These are phyloP conservation scores for Lepas anatifera DNA, from an alignment of 2,888 invertebrate species.

Conservation along the genomic window DNA sequence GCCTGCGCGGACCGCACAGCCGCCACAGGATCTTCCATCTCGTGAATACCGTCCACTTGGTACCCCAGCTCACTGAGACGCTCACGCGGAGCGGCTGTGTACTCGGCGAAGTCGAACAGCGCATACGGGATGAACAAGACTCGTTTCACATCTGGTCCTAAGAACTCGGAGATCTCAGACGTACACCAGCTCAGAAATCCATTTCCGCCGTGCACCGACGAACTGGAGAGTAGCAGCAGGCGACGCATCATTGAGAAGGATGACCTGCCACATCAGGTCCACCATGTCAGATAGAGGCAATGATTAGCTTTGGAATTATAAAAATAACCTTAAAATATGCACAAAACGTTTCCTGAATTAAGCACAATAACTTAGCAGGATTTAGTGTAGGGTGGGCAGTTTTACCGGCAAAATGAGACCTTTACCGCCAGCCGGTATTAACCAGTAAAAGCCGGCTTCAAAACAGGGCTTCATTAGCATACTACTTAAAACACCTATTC, in stretches of 20 bases:
- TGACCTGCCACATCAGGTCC: no score
- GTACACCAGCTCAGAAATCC: conserved; percentile 22
- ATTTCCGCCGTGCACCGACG: conserved; percentile 18
- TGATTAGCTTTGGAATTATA: no score
- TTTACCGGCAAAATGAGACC: no score
- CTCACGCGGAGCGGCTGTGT: conserved; percentile 46
- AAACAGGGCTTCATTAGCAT: no score
- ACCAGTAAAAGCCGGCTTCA: no score
- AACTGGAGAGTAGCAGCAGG: conserved; percentile 21
- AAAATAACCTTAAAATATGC: no score
- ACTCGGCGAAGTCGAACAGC: conserved; percentile 49
- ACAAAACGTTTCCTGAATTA: no score
- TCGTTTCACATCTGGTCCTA: conserved; percentile 18
- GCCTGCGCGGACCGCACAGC: conserved; percentile 51
- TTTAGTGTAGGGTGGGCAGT: no score
- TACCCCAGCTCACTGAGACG: conserved; percentile 46
- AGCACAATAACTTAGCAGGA: no score
- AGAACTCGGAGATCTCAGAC: conserved; percentile 17
- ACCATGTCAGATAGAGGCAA: no score
- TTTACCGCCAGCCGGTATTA: no score
- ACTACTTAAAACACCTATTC: no score
- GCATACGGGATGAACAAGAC: conserved; percentile 66
- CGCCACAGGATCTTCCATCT: conserved; percentile 39
- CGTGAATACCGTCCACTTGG: conserved; percentile 51
- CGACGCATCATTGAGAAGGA: not conserved